phyloP scores from a whole-genome alignment of 2,888 invertebrate genomes.

The Malacosoma neustria region DNA sequence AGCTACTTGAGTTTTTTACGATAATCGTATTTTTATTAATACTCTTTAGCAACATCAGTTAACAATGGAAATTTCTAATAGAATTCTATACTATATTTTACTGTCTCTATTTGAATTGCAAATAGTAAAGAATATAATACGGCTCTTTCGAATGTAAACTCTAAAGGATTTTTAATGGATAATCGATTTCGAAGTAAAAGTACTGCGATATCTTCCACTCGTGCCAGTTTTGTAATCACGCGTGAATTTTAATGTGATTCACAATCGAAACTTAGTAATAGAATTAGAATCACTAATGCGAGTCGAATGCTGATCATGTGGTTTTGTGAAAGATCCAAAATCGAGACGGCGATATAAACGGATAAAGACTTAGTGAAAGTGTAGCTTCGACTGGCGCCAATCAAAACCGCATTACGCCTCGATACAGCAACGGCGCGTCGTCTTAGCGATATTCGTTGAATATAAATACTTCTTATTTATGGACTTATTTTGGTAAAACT shows the following conservation, averaged over 20 bases:
- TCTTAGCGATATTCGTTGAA: conserved; percentile 19
- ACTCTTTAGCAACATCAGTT: too few species aligned
- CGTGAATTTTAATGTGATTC: conserved; percentile 19
- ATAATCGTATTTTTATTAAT: background rate
- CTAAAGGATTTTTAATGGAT: background rate
- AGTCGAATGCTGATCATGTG: conserved; percentile 17
- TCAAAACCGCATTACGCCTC: conserved; percentile 53
- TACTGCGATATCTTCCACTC: background rate
- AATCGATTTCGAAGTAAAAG: background rate
- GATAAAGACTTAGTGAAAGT: conserved; percentile 54
- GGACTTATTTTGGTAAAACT: too few species aligned
- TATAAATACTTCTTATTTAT: too few species aligned
- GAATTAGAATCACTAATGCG: conserved; percentile 10
- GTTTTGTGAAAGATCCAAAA: conserved; percentile 26
- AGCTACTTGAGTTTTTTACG: too few species aligned
- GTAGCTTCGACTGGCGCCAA: conserved; percentile 44
- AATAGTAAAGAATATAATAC: background rate
- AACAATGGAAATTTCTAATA: background rate
- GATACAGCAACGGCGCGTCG: conserved; percentile 27
- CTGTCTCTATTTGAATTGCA: background rate
- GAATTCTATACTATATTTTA: background rate
- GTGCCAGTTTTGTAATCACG: conserved; percentile 1
- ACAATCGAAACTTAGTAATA: conserved; percentile 18
- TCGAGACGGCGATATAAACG: conserved; percentile 38
- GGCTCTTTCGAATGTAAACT: background rate